Evolutionary conservation across 2,888 invertebrate species (phyloP).

Genomic region (Parnassius smintheus): DNA sequence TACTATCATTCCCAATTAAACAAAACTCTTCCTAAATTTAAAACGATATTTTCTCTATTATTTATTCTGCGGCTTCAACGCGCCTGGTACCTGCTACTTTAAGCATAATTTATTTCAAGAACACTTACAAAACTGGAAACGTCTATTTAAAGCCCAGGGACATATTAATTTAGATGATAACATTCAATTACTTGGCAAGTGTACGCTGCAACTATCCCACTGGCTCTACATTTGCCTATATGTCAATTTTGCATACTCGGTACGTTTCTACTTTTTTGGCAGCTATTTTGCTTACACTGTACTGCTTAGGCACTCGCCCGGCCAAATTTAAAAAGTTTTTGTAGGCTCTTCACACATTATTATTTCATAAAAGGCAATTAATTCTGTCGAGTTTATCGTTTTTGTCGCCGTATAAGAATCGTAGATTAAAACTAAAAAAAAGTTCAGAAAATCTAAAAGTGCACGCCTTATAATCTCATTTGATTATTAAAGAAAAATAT

Average conservation of each 20-base stretch:
- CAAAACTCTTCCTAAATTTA: no score
- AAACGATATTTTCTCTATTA: no score
- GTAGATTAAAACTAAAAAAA: no score
- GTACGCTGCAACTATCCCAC: background rate
- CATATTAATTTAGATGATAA: slow-evolving; percentile 18
- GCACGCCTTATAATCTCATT: no score
- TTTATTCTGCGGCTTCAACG: no score
- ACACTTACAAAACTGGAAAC: background rate
- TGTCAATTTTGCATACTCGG: slow-evolving; percentile 18
- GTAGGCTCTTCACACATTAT: slow-evolving; percentile 20
- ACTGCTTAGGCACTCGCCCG: background rate
- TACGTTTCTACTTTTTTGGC: slow-evolving; percentile 21
- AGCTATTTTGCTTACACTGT: slow-evolving; percentile 20
- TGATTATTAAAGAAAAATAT: no score
- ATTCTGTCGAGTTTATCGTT: slow-evolving; percentile 1
- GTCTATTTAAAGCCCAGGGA: background rate
- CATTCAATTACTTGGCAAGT: slow-evolving; percentile 22
- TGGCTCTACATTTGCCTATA: slow-evolving; percentile 16
- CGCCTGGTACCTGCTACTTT: no score
- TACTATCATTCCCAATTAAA: no score
- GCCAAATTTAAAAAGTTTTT: slow-evolving; percentile 21
- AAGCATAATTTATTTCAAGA: no score
- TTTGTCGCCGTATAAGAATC: background rate
- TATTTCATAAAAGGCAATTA: slow-evolving; percentile 13
- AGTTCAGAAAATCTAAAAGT: no score